Evolutionary conservation across 1,140 invertebrate genomes (phyloP).

Genomic region (Cyclina sinensis): DNA sequence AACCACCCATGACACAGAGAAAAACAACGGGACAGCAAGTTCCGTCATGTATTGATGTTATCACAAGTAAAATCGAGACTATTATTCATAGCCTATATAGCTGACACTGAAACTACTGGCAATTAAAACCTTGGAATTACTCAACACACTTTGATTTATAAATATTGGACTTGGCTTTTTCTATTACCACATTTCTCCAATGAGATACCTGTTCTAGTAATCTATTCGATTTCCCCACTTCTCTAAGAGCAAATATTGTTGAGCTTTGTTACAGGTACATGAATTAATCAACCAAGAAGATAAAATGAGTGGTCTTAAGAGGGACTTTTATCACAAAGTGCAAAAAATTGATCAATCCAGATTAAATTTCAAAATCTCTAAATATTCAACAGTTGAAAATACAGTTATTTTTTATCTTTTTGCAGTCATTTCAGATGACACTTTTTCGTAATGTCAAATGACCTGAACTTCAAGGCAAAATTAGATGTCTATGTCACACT

Average conservation of each 20-base stretch:
- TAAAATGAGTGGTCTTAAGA: neutral
- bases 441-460: too few species aligned
- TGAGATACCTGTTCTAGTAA: neutral
- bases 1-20: constrained; percentile 19
- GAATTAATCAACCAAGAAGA: neutral
- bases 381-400: too few species aligned
- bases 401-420: too few species aligned
- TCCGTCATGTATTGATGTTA: constrained; percentile 38
- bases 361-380: too few species aligned
- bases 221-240: neutral
- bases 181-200: neutral
- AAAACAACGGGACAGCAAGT: constrained; percentile 7
- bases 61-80: constrained; percentile 12
- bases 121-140: constrained; percentile 19
- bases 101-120: constrained; percentile 15
- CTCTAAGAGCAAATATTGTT: neutral
- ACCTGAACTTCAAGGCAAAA: too few species aligned
- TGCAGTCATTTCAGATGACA: too few species aligned
- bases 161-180: neutral
- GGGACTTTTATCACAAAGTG: neutral
- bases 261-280: neutral
- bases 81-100: constrained; percentile 31
- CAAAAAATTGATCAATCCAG: neutral
- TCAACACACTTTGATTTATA: neutral
- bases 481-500: too few species aligned